These are phyloP conservation scores for Conchocele bisecta DNA, from an alignment of 2,888 invertebrate species.

Conservation along the genomic window DNA sequence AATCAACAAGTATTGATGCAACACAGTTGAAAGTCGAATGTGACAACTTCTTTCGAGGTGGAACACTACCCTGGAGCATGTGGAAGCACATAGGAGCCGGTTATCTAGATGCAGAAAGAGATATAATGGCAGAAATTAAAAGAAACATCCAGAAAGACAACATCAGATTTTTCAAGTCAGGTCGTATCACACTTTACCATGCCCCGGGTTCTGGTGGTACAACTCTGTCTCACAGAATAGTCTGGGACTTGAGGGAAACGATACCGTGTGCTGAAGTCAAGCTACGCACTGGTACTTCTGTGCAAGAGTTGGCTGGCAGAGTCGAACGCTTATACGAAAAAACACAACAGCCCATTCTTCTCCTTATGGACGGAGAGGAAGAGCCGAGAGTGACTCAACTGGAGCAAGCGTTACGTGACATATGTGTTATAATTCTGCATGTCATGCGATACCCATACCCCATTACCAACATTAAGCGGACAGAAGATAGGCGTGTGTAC, in stretches of 20 bases:
- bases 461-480: too few species aligned
- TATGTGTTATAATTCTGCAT: constrained; percentile 45
- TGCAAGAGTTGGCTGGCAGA: constrained; percentile 41
- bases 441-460: constrained; percentile 45
- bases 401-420: constrained; percentile 16
- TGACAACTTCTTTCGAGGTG: constrained; percentile 59
- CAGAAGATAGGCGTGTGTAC: constrained; percentile 7
- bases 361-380: constrained; percentile 62
- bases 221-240: constrained; percentile 56
- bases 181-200: constrained; percentile 47
- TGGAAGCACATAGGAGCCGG: constrained; percentile 46
- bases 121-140: constrained; percentile 24
- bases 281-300: constrained; percentile 15
- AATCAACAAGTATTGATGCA: constrained; percentile 2
- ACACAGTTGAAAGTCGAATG: constrained; percentile 42
- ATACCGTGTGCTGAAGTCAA: constrained; percentile 56
- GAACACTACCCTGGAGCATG: constrained; percentile 54
- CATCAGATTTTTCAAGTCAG: constrained; percentile 29
- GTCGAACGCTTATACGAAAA: constrained; percentile 41
- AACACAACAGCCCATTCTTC: constrained; percentile 46
- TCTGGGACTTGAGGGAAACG: constrained; percentile 49
- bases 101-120: constrained; percentile 50
- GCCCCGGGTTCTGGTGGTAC: constrained; percentile 65
- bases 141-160: constrained; percentile 27
- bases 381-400: constrained; percentile 50